A percentile compares a stretch with the other conserved stretches of the same genome.
These are phyloP conservation scores for Pao palembangensis DNA, from an alignment of 2,113 vertebrate genomes.

Conservation along the genomic window DNA sequence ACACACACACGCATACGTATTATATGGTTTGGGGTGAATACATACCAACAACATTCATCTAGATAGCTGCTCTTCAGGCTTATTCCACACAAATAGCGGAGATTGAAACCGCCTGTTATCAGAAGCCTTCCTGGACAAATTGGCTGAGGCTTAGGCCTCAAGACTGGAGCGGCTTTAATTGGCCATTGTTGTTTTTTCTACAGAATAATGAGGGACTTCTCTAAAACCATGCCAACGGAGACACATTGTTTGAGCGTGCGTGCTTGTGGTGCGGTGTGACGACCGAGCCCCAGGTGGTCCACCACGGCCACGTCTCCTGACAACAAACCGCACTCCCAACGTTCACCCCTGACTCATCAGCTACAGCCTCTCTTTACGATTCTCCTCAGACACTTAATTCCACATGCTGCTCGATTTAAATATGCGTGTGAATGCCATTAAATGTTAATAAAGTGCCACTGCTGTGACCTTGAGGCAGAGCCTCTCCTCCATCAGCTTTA, in stretches of 20 bases:
- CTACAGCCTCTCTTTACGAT: slow-evolving; percentile 29
- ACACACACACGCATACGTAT: background rate
- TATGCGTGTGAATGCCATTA: slow-evolving; percentile 56
- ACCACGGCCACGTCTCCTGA: slow-evolving; percentile 41
- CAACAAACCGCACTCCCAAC: slow-evolving; percentile 50
- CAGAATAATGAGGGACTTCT: slow-evolving; percentile 40
- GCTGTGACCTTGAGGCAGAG: slow-evolving; percentile 53
- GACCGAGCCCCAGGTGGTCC: slow-evolving; percentile 51
- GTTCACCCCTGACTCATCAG: slow-evolving; percentile 58
- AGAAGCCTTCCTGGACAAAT: slow-evolving; percentile 35
- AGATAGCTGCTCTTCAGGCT: background rate
- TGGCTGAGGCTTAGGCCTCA: slow-evolving; percentile 45
- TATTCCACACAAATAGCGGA: slow-evolving; percentile 5
- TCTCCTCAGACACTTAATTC: slow-evolving; percentile 46
- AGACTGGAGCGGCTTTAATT: slow-evolving; percentile 60
- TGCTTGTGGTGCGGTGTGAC: slow-evolving; percentile 39
- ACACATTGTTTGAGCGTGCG: slow-evolving; percentile 31
- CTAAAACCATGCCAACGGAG: slow-evolving; percentile 19
- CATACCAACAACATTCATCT: background rate
- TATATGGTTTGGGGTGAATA: background rate
- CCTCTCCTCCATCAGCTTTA: slow-evolving; percentile 43
- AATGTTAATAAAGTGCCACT: slow-evolving; percentile 53
- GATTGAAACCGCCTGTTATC: slow-evolving; percentile 27
- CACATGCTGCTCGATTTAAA: slow-evolving; percentile 45
- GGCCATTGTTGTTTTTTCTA: slow-evolving; percentile 52